Percentiles rank a stretch among this genome's conserved stretches.
Conservation (phyloP, 2,797 vertebrate species). For the Peromyscus eremicus region DNA sequence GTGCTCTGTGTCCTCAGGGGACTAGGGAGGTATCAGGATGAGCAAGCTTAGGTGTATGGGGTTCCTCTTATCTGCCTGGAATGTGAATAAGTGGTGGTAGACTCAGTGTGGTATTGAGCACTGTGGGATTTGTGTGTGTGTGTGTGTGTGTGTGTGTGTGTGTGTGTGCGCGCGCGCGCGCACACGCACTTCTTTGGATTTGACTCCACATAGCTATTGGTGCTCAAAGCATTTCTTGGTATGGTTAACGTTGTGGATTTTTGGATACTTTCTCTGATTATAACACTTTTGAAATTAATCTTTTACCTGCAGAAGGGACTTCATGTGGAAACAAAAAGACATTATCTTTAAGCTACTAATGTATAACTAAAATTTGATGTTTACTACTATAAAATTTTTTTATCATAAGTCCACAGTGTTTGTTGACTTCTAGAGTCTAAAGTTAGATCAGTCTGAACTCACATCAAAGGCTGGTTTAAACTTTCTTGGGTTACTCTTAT, state of each 20-base stretch:
- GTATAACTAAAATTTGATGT: conserved; percentile 34
- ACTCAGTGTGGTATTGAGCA: neutral
- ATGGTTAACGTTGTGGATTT: conserved; percentile 42
- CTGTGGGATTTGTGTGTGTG: neutral
- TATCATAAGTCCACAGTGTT: conserved; percentile 25
- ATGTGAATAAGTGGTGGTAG: neutral
- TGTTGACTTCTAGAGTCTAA: conserved; percentile 44
- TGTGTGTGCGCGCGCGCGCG: too few relatives aligned
- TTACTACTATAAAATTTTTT: conserved; percentile 41
- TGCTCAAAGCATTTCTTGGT: conserved; percentile 21
- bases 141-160: too few relatives aligned
- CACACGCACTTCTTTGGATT: neutral
- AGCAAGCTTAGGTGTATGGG: neutral
- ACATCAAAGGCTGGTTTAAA: conserved; percentile 38
- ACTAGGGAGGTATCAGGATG: neutral
- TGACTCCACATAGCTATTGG: neutral
- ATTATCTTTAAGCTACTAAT: conserved; percentile 38
- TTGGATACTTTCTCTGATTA: neutral
- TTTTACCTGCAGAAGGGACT: neutral
- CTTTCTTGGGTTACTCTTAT: conserved; percentile 58
- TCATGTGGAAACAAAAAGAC: neutral
- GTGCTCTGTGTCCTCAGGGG: conserved; percentile 20
- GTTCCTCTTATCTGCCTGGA: conserved; percentile 2
- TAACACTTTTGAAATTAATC: conserved; percentile 25
- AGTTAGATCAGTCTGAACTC: neutral